Conservation (phyloP, 2,797 vertebrate genomes). For the Chromobotia macracanthus region DNA sequence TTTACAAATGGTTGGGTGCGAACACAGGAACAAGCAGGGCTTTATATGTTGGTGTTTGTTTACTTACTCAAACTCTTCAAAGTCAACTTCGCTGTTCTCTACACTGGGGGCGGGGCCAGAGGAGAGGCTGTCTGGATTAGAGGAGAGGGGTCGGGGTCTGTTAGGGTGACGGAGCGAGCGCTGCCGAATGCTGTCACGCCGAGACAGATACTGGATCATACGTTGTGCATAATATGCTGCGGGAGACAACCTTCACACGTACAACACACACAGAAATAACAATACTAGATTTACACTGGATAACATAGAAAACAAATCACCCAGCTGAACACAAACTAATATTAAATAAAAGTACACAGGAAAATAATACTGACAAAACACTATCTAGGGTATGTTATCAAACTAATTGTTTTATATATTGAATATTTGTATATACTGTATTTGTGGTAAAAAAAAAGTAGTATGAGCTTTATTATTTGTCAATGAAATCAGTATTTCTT, state of each 20-base stretch:
- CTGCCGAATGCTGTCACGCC: conserved; percentile 94
- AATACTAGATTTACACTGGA: not conserved
- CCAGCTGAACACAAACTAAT: not conserved
- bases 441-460: not conserved
- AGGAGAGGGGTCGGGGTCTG: conserved; percentile 85
- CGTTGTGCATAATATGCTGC: conserved; percentile 97
- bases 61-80: conserved; percentile 96
- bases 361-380: too few relatives aligned
- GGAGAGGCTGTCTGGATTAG: conserved; percentile 83
- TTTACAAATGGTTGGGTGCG: not conserved
- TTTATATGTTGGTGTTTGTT: conserved; percentile 24
- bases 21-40: conserved; percentile 1
- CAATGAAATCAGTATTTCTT: conserved; percentile 9
- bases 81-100: conserved; percentile 90
- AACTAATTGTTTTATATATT: too few relatives aligned
- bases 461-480: not conserved
- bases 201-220: conserved; percentile 97
- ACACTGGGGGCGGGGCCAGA: conserved; percentile 80
- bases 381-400: too few relatives aligned
- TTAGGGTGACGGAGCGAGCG: conserved; percentile 87
- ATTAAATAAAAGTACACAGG: too few relatives aligned
- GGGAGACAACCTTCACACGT: conserved; percentile 86
- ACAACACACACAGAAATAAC: conserved; percentile 2
- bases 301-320: not conserved
- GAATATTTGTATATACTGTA: too few relatives aligned